Percentiles rank a stretch among this genome's conserved stretches.
These are phyloP conservation scores for Morone saxatilis DNA, from an alignment of 2,113 vertebrate genomes.

Conservation along the genomic window DNA sequence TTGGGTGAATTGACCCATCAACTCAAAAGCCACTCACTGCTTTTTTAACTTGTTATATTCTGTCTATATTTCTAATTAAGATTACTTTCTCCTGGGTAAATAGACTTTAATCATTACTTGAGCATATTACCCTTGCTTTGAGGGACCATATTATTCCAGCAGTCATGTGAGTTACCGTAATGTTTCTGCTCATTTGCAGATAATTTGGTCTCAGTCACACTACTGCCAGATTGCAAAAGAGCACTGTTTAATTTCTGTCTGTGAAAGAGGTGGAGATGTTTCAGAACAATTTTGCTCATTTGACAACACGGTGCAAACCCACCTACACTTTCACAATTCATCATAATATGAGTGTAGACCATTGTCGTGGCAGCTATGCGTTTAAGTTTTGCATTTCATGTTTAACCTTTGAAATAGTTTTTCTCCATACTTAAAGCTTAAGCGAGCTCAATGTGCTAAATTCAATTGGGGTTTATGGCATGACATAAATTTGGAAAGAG, in stretches of 20 bases:
- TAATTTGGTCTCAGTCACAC: neutral
- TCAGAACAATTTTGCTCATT: slow-evolving; percentile 3
- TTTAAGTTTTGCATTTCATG: neutral
- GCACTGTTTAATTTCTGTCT: neutral
- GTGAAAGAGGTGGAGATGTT: slow-evolving; percentile 24
- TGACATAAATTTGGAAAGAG: slow-evolving; percentile 5
- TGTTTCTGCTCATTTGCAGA: slow-evolving; percentile 27
- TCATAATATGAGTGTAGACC: slow-evolving; percentile 7
- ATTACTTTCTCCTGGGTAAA: neutral
- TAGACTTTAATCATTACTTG: neutral
- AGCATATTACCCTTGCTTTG: neutral
- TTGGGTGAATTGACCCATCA: neutral
- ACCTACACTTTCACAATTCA: slow-evolving; percentile 13
- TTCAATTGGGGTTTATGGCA: neutral
- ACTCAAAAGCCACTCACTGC: neutral
- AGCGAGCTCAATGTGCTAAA: neutral
- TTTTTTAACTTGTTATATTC: neutral
- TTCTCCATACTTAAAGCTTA: neutral
- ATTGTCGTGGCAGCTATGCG: neutral
- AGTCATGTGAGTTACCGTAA: neutral
- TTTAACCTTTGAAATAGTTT: slow-evolving; percentile 7
- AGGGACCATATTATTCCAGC: neutral
- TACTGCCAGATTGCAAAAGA: slow-evolving; percentile 12
- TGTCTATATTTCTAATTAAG: neutral
- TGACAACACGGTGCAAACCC: slow-evolving; percentile 3